Percentiles rank a stretch among this genome's conserved stretches.
Evolutionary conservation across 2,113 vertebrate species (phyloP).

Genomic region (Cisticola juncidis): DNA sequence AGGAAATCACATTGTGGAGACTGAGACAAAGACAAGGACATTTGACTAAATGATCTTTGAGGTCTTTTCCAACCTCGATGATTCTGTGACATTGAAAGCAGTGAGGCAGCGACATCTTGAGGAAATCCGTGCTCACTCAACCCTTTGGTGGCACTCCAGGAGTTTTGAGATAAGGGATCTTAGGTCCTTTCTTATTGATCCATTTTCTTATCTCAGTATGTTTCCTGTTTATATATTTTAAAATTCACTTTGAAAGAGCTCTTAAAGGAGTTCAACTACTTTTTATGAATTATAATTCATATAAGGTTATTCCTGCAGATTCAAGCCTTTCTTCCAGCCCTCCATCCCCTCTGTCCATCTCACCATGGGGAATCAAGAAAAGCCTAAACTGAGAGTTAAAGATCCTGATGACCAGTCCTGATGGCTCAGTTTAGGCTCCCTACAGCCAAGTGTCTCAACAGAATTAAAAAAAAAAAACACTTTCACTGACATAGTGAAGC

Average conservation of each 20-base stretch:
- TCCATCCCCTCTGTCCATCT: not conserved
- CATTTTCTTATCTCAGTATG: not conserved
- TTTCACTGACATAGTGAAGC: not conserved
- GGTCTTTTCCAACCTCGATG: not conserved
- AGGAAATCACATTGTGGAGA: not conserved
- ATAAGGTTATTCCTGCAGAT: not conserved
- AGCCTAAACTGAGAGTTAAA: not conserved
- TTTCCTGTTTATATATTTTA: not conserved
- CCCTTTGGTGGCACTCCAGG: not conserved
- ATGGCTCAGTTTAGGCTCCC: not conserved
- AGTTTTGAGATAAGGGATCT: not conserved
- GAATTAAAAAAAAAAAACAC: not conserved
- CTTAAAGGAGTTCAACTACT: not conserved
- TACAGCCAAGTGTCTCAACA: not conserved
- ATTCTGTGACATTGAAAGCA: not conserved
- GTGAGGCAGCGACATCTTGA: conserved; percentile 37
- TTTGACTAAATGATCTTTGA: too few species aligned
- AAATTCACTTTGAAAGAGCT: not conserved
- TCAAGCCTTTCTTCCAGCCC: not conserved
- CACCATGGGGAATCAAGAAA: not conserved
- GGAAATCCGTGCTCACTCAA: not conserved
- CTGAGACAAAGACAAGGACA: not conserved
- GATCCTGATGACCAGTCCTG: not conserved
- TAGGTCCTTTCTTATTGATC: not conserved
- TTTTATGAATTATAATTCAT: not conserved